Evolutionary conservation across 2,888 invertebrate species (phyloP).

Genomic region (Drosophila nigricruria): DNA sequence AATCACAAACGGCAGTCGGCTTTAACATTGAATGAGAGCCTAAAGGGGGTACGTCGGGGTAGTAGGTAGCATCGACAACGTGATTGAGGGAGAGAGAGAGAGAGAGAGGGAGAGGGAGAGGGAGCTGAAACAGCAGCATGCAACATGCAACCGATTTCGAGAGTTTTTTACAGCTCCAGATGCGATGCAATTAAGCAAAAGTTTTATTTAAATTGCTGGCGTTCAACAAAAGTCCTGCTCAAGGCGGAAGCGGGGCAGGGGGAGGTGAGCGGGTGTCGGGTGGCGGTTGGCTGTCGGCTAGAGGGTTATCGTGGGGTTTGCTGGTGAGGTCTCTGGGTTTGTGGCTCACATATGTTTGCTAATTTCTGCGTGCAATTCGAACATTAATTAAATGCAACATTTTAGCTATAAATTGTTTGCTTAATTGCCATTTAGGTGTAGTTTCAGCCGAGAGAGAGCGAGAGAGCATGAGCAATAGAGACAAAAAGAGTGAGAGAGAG

Average conservation of each 20-base stretch:
- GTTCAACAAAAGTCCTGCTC: conserved; percentile 7
- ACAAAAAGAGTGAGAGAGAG: neutral
- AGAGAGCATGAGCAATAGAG: neutral
- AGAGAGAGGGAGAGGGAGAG: conserved; percentile 36
- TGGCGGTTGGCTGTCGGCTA: neutral
- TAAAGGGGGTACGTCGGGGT: neutral
- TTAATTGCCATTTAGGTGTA: conserved; percentile 75
- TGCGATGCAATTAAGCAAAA: conserved; percentile 77
- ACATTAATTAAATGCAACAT: conserved; percentile 78
- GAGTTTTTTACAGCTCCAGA: conserved; percentile 46
- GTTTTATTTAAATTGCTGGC: conserved; percentile 79
- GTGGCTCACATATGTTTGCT: conserved; percentile 73
- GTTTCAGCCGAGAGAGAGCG: neutral
- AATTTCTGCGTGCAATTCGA: conserved; percentile 78
- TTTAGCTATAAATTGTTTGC: conserved; percentile 78
- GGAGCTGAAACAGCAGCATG: conserved; percentile 40
- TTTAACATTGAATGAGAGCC: conserved; percentile 1
- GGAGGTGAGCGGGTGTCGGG: neutral
- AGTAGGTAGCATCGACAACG: conserved; percentile 33
- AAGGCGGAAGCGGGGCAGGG: neutral
- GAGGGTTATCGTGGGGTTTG: neutral
- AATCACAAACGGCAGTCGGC: conserved; percentile 64
- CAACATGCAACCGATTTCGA: conserved; percentile 60
- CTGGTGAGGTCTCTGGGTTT: conserved; percentile 19
- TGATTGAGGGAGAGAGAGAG: conserved; percentile 46